Percentiles rank a stretch among this genome's conserved stretches.
phyloP scores from a whole-genome alignment of 2,113 vertebrate species.

The Mustela nigripes region DNA sequence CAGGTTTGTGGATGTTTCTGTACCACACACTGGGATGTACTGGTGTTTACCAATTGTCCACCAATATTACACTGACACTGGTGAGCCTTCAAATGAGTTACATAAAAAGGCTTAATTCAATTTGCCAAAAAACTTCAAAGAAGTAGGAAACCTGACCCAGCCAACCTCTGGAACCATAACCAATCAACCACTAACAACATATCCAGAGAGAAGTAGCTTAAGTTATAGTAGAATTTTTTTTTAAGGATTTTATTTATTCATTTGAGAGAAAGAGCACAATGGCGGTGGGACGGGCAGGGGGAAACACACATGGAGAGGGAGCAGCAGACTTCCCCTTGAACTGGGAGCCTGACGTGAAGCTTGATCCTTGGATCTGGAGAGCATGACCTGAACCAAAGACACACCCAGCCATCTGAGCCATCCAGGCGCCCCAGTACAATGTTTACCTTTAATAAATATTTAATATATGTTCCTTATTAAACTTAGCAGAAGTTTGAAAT shows the following conservation, averaged over 20 bases:
- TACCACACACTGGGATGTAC: neutral
- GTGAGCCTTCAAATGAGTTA: neutral
- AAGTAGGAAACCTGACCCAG: slow-evolving; percentile 11
- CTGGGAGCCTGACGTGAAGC: no score
- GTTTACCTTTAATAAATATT: slow-evolving; percentile 31
- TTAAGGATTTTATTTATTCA: no score
- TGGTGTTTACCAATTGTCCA: neutral
- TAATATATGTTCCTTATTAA: neutral
- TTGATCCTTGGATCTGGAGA: no score
- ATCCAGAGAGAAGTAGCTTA: neutral
- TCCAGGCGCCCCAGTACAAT: neutral
- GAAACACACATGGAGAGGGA: no score
- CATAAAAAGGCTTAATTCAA: neutral
- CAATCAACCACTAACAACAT: slow-evolving; percentile 28
- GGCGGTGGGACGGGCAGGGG: no score
- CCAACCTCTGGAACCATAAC: neutral
- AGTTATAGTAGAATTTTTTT: neutral
- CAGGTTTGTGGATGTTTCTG: neutral
- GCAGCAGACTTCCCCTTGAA: no score
- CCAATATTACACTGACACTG: neutral
- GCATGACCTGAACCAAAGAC: neutral
- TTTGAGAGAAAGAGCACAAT: no score
- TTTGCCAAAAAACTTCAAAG: neutral
- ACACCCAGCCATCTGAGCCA: neutral
- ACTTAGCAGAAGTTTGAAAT: neutral